A percentile compares a stretch with the other conserved stretches of the same genome.
Conservation (phyloP, 2,888 invertebrate genomes). For the Nomada flava region DNA sequence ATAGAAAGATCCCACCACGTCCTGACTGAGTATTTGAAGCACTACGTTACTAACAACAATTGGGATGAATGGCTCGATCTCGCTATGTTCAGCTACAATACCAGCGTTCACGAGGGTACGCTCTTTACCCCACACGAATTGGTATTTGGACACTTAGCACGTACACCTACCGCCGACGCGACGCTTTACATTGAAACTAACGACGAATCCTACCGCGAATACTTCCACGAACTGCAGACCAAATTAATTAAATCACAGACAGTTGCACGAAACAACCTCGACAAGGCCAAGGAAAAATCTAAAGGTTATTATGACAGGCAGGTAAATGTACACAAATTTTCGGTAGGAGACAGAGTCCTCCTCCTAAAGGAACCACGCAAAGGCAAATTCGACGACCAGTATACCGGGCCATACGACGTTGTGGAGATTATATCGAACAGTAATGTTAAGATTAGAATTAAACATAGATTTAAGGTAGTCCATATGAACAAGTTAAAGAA, state of each 20-base stretch:
- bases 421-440: constrained; percentile 16
- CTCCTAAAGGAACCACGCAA: constrained; percentile 37
- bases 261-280: constrained; percentile 32
- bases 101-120: constrained; percentile 51
- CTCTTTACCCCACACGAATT: no score
- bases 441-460: constrained; percentile 18
- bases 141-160: constrained; percentile 52
- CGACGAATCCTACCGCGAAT: constrained; percentile 43
- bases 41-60: background rate
- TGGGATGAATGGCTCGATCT: constrained; percentile 15
- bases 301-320: constrained; percentile 50
- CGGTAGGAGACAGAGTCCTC: constrained; percentile 35
- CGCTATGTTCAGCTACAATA: constrained; percentile 55
- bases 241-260: constrained; percentile 23
- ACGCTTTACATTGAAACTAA: background rate
- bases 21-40: background rate
- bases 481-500: background rate
- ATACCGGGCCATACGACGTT: constrained; percentile 46
- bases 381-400: constrained; percentile 50
- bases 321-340: constrained; percentile 15
- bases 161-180: constrained; percentile 40
- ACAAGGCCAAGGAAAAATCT: constrained; percentile 35
- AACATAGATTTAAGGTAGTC: background rate
- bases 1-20: background rate
- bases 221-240: constrained; percentile 35